Conservation (phyloP, 2,888 invertebrate species). For the Hofmannophila pseudospretella region DNA sequence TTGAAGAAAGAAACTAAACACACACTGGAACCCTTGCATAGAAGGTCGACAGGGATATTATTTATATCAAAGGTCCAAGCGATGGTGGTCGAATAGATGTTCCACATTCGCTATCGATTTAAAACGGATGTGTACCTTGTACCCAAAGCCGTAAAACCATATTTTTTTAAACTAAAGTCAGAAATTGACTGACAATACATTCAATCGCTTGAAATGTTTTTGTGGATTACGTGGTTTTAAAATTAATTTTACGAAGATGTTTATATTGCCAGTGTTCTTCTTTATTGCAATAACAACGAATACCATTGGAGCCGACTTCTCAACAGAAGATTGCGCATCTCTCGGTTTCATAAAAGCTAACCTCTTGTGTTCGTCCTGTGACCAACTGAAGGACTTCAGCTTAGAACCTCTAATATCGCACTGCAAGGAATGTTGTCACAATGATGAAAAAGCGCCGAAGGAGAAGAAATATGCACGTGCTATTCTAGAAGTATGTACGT, state of each 20-base stretch:
- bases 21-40: no score
- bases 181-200: no score
- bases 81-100: no score
- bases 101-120: no score
- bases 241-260: conserved; percentile 12
- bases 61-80: no score
- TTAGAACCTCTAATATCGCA: conserved; percentile 81
- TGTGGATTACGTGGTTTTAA: conserved; percentile 3
- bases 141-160: no score
- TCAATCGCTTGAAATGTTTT: no score
- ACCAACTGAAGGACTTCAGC: conserved; percentile 86
- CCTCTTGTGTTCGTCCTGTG: conserved; percentile 92
- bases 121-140: no score
- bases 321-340: conserved; percentile 89
- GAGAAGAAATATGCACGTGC: conserved; percentile 92
- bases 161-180: no score
- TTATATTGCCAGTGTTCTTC: conserved; percentile 13
- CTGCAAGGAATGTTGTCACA: conserved; percentile 89
- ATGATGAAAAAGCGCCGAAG: conserved; percentile 81
- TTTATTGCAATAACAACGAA: conserved; percentile 20
- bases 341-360: conserved; percentile 92
- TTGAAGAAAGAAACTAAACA: no score
- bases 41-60: no score
- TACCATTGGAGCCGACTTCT: conserved; percentile 72
- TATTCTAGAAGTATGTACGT: conserved; percentile 96